Evolutionary conservation across 2,888 invertebrate species (phyloP).

Genomic region (Melanchra persicariae): DNA sequence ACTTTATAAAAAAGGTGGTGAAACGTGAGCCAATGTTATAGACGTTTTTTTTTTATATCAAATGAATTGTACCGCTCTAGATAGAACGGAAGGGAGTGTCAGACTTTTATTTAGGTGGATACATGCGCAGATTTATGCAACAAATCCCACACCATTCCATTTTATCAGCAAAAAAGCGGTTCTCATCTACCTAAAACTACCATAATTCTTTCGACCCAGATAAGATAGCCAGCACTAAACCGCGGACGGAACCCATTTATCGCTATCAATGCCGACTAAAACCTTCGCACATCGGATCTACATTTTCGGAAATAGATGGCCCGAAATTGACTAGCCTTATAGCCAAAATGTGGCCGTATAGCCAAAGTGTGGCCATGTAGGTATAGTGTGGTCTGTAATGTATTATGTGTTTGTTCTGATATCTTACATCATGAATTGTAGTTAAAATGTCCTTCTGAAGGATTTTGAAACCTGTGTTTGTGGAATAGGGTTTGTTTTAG

Average conservation of each 20-base stretch:
- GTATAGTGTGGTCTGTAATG: slow-evolving; percentile 45
- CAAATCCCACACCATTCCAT: neutral
- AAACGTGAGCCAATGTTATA: neutral
- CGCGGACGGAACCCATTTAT: slow-evolving; percentile 34
- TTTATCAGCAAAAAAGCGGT: slow-evolving; percentile 18
- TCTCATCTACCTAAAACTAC: slow-evolving; percentile 36
- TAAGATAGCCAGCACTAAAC: slow-evolving; percentile 28
- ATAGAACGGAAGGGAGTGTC: too few relatives aligned
- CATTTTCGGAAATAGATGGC: slow-evolving; percentile 60
- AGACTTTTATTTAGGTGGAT: too few relatives aligned
- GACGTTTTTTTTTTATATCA: too few relatives aligned
- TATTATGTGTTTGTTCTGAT: slow-evolving; percentile 64
- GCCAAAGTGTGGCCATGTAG: slow-evolving; percentile 21
- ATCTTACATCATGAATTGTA: slow-evolving; percentile 59
- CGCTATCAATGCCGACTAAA: slow-evolving; percentile 42
- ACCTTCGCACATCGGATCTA: slow-evolving; percentile 49
- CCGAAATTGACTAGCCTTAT: slow-evolving; percentile 45
- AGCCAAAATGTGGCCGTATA: slow-evolving; percentile 44
- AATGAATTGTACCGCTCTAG: too few relatives aligned
- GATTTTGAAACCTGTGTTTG: slow-evolving; percentile 19
- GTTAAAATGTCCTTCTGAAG: slow-evolving; percentile 26
- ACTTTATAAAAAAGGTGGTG: neutral
- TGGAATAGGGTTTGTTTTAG: slow-evolving; percentile 30
- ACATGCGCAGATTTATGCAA: slow-evolving; percentile 14
- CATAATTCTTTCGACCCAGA: slow-evolving; percentile 40